phyloP scores from a whole-genome alignment of 2,113 vertebrate genomes.

The Petrocephalus microphthalmus region DNA sequence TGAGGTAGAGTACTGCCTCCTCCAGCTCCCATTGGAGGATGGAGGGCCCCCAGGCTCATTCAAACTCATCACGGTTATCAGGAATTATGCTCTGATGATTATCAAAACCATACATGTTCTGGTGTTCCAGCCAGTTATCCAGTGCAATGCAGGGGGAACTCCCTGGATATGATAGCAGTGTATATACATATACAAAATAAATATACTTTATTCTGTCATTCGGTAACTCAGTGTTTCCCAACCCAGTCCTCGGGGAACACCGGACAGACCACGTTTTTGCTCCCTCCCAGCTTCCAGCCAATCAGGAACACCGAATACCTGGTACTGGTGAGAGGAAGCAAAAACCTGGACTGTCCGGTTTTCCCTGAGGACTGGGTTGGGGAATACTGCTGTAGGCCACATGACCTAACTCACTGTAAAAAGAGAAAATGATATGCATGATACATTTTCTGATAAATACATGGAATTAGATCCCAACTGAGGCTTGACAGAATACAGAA shows the following conservation, averaged over 20 bases:
- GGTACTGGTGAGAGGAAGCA: no score
- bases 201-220: not conserved
- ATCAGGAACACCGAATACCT: no score
- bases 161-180: not conserved
- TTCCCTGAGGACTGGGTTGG: no score
- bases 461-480: not conserved
- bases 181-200: no score
- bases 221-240: no score
- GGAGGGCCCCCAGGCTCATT: not conserved
- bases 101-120: not conserved
- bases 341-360: no score
- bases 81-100: not conserved
- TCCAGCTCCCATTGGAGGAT: not conserved
- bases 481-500: not conserved
- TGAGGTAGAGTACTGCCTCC: not conserved
- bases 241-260: no score
- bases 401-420: not conserved
- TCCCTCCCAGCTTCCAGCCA: no score
- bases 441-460: not conserved
- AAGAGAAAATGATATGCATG: not conserved
- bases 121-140: not conserved
- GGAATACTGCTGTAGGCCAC: no score
- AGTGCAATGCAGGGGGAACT: not conserved
- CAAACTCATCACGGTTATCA: constrained; percentile 5
- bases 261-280: no score